Percentiles rank a stretch among this genome's conserved stretches.
phyloP scores from a whole-genome alignment of 2,113 vertebrate genomes.

The Semnornis frantzii region DNA sequence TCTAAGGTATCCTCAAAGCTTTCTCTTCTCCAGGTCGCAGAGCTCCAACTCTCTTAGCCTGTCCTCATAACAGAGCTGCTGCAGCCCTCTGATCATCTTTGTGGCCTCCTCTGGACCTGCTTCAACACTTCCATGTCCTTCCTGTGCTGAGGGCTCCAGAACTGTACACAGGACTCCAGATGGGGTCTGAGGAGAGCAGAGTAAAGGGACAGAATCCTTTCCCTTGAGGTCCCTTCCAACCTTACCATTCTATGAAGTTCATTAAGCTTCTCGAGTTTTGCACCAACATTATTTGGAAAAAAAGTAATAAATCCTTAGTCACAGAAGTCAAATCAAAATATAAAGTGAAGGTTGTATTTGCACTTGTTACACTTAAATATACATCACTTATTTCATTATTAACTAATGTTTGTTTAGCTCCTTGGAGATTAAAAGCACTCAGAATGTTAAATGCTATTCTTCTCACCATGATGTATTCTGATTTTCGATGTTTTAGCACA shows the following conservation, averaged over 20 bases:
- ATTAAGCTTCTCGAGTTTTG: background rate
- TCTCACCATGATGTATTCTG: background rate
- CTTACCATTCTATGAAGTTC: background rate
- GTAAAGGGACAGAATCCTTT: too few relatives aligned
- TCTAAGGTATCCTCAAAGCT: too few relatives aligned
- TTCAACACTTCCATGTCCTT: too few relatives aligned
- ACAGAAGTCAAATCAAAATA: background rate
- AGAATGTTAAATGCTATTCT: conserved; percentile 25
- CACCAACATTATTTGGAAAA: background rate
- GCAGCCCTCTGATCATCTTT: too few relatives aligned
- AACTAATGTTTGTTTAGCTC: background rate
- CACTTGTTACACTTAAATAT: conserved; percentile 9
- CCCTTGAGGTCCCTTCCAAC: too few relatives aligned
- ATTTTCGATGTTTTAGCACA: conserved; percentile 29
- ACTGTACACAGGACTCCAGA: too few relatives aligned
- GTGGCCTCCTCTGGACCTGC: too few relatives aligned
- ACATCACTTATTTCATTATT: conserved; percentile 39
- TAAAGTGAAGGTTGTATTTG: background rate
- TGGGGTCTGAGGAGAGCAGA: too few relatives aligned
- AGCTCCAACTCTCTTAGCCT: too few relatives aligned
- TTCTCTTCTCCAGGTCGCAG: too few relatives aligned
- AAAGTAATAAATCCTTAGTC: background rate
- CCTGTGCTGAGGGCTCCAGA: too few relatives aligned
- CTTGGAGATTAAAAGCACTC: conserved; percentile 35
- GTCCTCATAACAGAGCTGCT: too few relatives aligned